Conservation (phyloP, 2,113 vertebrate species). For the Epinephelus cyanopodus region DNA sequence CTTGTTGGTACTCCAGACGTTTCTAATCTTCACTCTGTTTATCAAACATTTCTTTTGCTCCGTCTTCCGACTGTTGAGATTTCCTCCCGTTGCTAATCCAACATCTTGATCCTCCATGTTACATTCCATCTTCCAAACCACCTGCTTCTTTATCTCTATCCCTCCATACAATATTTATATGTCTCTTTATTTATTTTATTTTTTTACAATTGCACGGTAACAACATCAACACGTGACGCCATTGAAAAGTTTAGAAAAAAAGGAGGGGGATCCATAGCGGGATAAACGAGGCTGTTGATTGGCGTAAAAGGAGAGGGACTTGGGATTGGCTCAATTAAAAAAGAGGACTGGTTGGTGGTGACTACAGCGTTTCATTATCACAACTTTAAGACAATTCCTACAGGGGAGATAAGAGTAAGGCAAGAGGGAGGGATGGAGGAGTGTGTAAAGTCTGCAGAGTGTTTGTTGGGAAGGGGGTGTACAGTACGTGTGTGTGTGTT, state of each 20-base stretch:
- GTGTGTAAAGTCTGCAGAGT: constrained; percentile 28
- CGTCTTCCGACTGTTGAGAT: background rate
- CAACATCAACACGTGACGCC: constrained; percentile 81
- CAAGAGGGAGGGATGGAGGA: constrained; percentile 51
- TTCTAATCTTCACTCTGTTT: background rate
- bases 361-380: constrained; percentile 62
- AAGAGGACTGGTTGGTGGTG: constrained; percentile 26
- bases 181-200: constrained; percentile 10
- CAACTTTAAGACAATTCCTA: constrained; percentile 63
- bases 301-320: constrained; percentile 6
- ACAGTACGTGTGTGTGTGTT: constrained; percentile 14
- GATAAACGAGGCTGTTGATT: constrained; percentile 23
- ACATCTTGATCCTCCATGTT: background rate
- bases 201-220: constrained; percentile 78
- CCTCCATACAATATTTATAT: background rate
- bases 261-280: background rate
- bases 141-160: background rate
- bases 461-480: constrained; percentile 2
- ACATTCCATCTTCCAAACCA: background rate
- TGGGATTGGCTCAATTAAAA: constrained; percentile 48
- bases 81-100: constrained; percentile 3
- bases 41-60: constrained; percentile 7
- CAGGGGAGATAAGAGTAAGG: constrained; percentile 52
- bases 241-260: constrained; percentile 69
- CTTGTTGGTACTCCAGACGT: background rate